Base-by-base conservation (phyloP, 2,797 vertebrate genomes). In the Sebastiscus albofasciatus region DNA sequence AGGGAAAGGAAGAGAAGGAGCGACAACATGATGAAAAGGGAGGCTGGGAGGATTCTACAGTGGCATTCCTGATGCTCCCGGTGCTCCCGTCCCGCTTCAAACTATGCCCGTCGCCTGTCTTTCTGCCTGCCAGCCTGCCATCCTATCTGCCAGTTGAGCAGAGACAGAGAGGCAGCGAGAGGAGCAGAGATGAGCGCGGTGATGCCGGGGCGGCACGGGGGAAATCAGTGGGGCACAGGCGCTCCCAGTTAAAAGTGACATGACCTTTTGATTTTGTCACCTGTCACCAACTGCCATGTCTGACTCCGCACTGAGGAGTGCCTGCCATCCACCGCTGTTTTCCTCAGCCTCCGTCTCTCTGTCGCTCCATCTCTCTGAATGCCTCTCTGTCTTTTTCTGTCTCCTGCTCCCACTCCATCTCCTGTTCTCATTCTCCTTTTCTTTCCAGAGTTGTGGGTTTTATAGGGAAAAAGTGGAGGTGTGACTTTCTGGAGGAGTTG, bases 231-330 rank as follows among this genome's bases (percentile, higher is more conserved):
- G 96, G 95, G 96, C 96, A 97, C 96, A 97, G 96, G 97, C 96
- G 95, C 96, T 97, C 96, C 96, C 97, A 98, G 97, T 97, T 98
- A 97, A 97, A 98, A 97, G 97, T 97, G 97, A 98, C 97, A 96
- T 97, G 97, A 98, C 97, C 97, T 98, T 98, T 96, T 98, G 97
- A 96, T 98, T 97, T 97, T 96, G 97, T 97, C 97, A 97, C 97
- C 97, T 96, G 96, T 98, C 97, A 98, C 96, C 96, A 96, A 96
- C 95, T 96, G 95, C 96, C 87, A 97, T 94, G 96, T 95, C 93
- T 94, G 94, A 94, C 87, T 93, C 88, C 62, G 86, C 90, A 90
- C 87, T 89, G 92, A 96, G 93, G 92, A 90, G 92, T 85, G 90
- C 90, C 94, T 91, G 93, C 89, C 93, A 94, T 93, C 93, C 89